These are phyloP conservation scores for Rattus rattus DNA, from an alignment of 2,113 vertebrate genomes.

Conservation along the genomic window DNA sequence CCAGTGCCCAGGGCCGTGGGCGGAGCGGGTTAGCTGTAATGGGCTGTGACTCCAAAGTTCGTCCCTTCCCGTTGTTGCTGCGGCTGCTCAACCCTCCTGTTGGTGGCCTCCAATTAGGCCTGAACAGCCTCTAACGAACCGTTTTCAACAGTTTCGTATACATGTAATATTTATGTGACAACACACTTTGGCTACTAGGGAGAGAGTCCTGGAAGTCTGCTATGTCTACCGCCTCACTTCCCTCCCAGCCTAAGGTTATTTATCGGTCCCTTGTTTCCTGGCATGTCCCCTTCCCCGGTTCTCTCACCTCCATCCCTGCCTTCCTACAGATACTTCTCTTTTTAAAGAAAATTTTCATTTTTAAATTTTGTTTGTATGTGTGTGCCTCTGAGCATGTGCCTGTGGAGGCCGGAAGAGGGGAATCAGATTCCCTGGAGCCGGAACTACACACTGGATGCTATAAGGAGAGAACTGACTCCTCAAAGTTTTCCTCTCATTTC, in stretches of 20 bases:
- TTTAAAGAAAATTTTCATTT: neutral
- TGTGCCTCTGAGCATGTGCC: neutral
- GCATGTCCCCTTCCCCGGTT: neutral
- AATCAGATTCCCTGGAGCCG: neutral
- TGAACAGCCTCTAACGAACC: neutral
- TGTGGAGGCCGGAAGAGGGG: neutral
- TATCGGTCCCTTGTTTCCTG: neutral
- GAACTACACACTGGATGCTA: neutral
- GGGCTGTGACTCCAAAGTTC: neutral
- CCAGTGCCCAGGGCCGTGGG: neutral
- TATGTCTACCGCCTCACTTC: neutral
- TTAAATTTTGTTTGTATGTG: neutral
- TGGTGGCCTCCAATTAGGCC: neutral
- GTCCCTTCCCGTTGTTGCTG: neutral
- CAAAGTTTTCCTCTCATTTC: neutral
- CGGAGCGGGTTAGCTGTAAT: neutral
- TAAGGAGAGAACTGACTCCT: neutral
- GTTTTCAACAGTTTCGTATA: neutral
- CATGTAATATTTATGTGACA: neutral
- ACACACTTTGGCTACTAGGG: neutral
- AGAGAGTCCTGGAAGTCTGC: neutral
- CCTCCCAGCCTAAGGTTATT: neutral
- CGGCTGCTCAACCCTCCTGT: neutral
- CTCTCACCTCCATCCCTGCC: neutral
- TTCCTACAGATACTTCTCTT: neutral